Percentiles rank a stretch among this genome's conserved stretches.
These are phyloP conservation scores for Enteromius argenteus DNA, from an alignment of 2,797 vertebrate genomes.

Conservation along the genomic window DNA sequence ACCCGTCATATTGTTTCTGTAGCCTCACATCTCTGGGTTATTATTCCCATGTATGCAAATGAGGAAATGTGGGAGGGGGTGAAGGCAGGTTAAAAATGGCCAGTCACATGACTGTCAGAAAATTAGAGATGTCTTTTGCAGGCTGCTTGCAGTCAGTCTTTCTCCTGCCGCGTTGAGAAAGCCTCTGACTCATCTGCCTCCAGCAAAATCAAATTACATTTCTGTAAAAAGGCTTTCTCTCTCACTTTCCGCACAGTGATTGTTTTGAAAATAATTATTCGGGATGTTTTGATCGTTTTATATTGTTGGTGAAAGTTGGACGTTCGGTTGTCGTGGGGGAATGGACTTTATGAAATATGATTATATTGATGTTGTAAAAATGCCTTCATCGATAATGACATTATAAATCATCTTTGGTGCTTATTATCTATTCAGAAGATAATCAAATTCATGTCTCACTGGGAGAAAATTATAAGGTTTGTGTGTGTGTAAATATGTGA, in stretches of 20 bases:
- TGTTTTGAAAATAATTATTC: constrained; percentile 55
- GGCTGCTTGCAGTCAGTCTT: constrained; percentile 20
- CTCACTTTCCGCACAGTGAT: constrained; percentile 25
- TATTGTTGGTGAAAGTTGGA: constrained; percentile 45
- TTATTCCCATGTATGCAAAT: constrained; percentile 37
- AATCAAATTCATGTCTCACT: constrained; percentile 61
- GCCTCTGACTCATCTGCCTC: constrained; percentile 49
- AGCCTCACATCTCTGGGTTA: constrained; percentile 32
- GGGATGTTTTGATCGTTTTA: constrained; percentile 51
- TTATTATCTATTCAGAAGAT: constrained; percentile 66
- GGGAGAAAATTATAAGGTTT: constrained; percentile 57
- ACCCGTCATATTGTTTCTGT: constrained; percentile 12
- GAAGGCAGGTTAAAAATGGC: constrained; percentile 29
- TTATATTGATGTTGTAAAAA: constrained; percentile 60
- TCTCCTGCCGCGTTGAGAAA: constrained; percentile 18
- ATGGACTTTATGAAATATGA: constrained; percentile 52
- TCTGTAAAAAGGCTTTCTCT: constrained; percentile 45
- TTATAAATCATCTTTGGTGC: constrained; percentile 63
- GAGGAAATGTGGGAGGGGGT: neutral
- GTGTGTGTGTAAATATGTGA: constrained; percentile 17
- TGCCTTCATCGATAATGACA: constrained; percentile 55
- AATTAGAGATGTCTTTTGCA: constrained; percentile 32
- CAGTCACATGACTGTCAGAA: constrained; percentile 40
- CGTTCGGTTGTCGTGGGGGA: constrained; percentile 47
- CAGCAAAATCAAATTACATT: constrained; percentile 52